Evolutionary conservation across 2,888 invertebrate species (phyloP).

Genomic region (Nomada fabriciana): DNA sequence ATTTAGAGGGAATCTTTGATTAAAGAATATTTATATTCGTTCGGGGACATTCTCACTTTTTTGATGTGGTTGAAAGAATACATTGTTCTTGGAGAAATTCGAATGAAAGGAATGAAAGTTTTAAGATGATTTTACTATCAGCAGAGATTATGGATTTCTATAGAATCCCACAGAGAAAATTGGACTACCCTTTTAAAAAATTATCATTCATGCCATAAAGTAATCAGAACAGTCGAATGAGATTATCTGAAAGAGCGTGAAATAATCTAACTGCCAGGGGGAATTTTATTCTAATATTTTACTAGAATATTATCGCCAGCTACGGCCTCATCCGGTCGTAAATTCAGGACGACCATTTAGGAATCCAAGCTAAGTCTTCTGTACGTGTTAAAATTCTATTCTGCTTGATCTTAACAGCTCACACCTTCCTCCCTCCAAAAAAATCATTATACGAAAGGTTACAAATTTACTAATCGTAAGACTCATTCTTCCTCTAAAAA

Average conservation of each 20-base stretch:
- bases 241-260: slow-evolving; percentile 23
- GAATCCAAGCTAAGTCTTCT: background rate
- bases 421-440: too few species aligned
- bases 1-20: too few species aligned
- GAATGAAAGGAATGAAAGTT: background rate
- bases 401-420: too few species aligned
- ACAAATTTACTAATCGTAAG: too few species aligned
- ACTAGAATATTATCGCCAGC: background rate
- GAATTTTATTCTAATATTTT: slow-evolving; percentile 10
- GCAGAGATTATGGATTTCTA: background rate
- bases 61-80: too few species aligned
- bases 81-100: background rate
- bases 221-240: background rate
- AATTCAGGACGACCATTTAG: background rate
- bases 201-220: slow-evolving; percentile 19
- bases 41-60: too few species aligned
- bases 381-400: background rate
- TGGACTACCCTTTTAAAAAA: background rate
- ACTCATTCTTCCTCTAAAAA: too few species aligned
- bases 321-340: background rate
- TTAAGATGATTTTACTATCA: background rate
- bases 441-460: too few species aligned
- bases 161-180: background rate
- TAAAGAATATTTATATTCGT: too few species aligned
- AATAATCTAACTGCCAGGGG: slow-evolving; percentile 5